Evolutionary conservation across 2,797 vertebrate species (phyloP).

Genomic region (Tenualosa thibaudeaui): DNA sequence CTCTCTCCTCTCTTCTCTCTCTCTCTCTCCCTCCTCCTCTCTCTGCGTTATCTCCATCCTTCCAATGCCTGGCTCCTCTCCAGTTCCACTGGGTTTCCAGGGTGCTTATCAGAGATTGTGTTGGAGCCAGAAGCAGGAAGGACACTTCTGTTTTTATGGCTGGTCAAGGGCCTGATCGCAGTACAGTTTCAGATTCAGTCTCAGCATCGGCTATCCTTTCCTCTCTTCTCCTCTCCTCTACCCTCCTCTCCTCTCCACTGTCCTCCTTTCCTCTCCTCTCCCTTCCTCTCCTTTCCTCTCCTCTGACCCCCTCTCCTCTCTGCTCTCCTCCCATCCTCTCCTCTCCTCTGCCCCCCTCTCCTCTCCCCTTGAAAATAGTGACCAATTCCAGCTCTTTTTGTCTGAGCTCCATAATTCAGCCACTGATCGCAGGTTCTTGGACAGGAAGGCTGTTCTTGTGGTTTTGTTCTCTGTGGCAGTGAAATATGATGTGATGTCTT

Average conservation of each 20-base stretch:
- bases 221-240: neutral
- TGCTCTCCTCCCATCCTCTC: neutral
- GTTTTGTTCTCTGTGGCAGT: neutral
- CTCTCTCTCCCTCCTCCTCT: neutral
- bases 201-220: neutral
- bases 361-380: neutral
- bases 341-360: neutral
- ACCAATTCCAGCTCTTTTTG: neutral
- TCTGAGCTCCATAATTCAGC: slow-evolving; percentile 2
- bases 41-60: neutral
- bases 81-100: slow-evolving; percentile 7
- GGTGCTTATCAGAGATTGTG: slow-evolving; percentile 32
- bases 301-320: neutral
- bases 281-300: neutral
- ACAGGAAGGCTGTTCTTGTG: neutral
- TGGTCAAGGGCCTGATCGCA: slow-evolving; percentile 26
- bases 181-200: slow-evolving; percentile 22
- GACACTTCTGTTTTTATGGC: slow-evolving; percentile 12
- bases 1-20: neutral
- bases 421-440: neutral
- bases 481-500: slow-evolving; percentile 10
- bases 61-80: neutral
- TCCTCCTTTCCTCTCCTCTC: no score
- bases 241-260: neutral
- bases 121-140: slow-evolving; percentile 34